Percentiles rank a stretch among this genome's conserved stretches.
Conservation (phyloP, 2,797 vertebrate species). For the Coracias cyanogaster region DNA sequence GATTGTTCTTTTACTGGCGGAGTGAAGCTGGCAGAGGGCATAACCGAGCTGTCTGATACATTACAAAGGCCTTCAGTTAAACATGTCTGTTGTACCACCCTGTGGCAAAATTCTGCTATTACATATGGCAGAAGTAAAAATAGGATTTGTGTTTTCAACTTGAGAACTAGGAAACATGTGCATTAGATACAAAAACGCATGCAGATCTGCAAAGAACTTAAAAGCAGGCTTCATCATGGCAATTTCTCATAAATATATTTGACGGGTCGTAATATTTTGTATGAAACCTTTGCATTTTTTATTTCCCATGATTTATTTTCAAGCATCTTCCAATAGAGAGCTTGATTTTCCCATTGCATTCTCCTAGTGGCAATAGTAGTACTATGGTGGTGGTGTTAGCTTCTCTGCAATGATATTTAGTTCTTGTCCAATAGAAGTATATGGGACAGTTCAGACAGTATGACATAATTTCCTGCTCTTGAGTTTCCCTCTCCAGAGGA, state of each 20-base stretch:
- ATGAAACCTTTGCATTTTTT: not conserved
- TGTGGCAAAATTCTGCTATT: constrained; percentile 90
- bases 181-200: not conserved
- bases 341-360: not conserved
- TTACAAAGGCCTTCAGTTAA: constrained; percentile 83
- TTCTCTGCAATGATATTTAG: not conserved
- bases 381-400: not conserved
- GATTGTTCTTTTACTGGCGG: constrained; percentile 80
- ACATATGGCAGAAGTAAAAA: constrained; percentile 75
- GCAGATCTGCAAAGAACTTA: constrained; percentile 38
- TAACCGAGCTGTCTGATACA: constrained; percentile 79
- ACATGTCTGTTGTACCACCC: constrained; percentile 90
- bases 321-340: not conserved
- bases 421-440: not conserved
- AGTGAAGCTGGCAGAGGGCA: constrained; percentile 79
- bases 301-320: not conserved
- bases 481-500: constrained; percentile 24
- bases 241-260: not conserved
- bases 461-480: not conserved
- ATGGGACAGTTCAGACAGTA: not conserved
- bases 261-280: not conserved
- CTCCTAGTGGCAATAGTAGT: not conserved
- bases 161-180: not conserved
- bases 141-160: not conserved
- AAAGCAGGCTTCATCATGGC: not conserved